Base-by-base conservation (phyloP, 2,888 invertebrate species). In the Diplazon laetatorius region DNA sequence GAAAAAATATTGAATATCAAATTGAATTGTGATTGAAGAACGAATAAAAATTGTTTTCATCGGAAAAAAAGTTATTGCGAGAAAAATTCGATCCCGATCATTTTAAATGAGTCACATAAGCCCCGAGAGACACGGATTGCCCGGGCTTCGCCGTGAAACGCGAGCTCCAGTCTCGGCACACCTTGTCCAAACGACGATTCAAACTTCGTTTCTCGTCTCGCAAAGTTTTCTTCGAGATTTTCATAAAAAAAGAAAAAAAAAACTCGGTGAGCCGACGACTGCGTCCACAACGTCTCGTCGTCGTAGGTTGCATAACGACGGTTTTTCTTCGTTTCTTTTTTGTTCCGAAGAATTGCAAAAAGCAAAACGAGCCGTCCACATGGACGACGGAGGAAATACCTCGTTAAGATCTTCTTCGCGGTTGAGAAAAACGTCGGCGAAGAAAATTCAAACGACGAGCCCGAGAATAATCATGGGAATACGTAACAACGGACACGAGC, bases 201-300 rank as follows among this genome's bases (percentile, higher is more conserved):
- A 69, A 76, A 72, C 73, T 77, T 73, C 48, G 63, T 73, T 68
- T 73, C 63, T 39, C 73, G 55, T 59, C 55, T 44, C 25, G 48
- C 35, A 69, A 69, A 77, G 57, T 72, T 69, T 37, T 48, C n/a
- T n/a, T n/a, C 18, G 48, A 77, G 73, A 77, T 77, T 77, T 69
- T 77, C 77, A 50, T 48, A 48, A 55, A n/a, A n/a, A n/a, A n/a
- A n/a, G n/a, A n/a, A n/a, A n/a, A n/a, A n/a, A n/a, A n/a, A 25
- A 14, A 55, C 42, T 50, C 14, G 44, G 14, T 46, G n/a, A n/a
- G n/a, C n/a, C 30, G 44, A 12, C 62, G 16, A 25, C 62, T 62
- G 50, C n/a, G 30, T 52, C 52, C 37, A 6, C 18, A 22, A n/a
- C 20, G 37, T 55, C 18, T 52, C 72, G 12, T 57, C 42, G 62